Evolutionary conservation across 2,797 vertebrate species (phyloP).

Genomic region (Lacerta agilis): DNA sequence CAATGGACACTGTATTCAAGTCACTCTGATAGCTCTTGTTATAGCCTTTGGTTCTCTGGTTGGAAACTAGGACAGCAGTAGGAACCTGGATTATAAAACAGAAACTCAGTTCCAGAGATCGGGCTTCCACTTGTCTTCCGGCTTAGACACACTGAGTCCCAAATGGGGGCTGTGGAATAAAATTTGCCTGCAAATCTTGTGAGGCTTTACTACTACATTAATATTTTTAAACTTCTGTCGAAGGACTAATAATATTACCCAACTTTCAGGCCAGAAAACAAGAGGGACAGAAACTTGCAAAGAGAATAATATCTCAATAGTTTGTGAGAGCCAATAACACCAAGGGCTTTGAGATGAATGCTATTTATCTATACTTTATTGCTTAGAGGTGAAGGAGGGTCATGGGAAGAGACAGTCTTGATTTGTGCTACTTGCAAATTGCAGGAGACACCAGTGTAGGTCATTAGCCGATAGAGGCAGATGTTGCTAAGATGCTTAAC

Average conservation of each 20-base stretch:
- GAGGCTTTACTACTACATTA: neutral
- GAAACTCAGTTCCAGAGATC: neutral
- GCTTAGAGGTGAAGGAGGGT: neutral
- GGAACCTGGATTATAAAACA: neutral
- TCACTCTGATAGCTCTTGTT: neutral
- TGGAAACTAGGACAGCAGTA: neutral
- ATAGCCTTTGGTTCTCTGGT: neutral
- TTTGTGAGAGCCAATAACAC: neutral
- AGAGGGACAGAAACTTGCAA: neutral
- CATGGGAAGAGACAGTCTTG: constrained; percentile 16
- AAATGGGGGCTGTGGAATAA: neutral
- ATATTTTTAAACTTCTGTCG: neutral
- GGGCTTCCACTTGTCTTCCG: neutral
- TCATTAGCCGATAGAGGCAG: constrained; percentile 15
- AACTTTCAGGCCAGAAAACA: neutral
- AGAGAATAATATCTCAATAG: neutral
- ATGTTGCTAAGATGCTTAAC: constrained; percentile 10
- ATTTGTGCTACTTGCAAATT: constrained; percentile 1
- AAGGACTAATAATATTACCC: neutral
- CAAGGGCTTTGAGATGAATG: neutral
- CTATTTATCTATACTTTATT: neutral
- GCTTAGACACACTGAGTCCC: neutral
- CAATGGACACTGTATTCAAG: neutral
- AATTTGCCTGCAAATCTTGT: neutral
- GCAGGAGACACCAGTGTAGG: neutral